Conservation (phyloP, 2,113 vertebrate species). For the Indicator indicator region DNA sequence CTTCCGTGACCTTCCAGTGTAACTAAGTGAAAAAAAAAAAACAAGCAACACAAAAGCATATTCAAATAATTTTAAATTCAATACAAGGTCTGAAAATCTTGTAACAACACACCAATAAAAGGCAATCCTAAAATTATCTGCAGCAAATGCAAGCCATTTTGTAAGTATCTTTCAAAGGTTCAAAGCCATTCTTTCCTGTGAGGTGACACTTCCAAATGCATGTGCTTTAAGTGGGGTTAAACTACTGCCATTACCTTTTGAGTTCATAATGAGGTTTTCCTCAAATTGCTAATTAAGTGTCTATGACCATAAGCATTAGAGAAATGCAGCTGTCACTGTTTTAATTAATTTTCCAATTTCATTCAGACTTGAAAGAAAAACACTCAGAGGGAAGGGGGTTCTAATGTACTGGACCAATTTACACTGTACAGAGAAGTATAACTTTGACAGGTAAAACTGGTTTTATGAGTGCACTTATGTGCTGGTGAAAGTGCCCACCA, state of each 20-base stretch:
- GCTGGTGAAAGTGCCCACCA: neutral
- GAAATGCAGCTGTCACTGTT: neutral
- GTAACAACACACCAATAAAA: neutral
- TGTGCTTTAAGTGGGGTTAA: neutral
- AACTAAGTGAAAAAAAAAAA: constrained; percentile 73
- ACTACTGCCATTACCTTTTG: neutral
- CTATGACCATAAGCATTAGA: neutral
- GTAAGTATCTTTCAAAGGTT: neutral
- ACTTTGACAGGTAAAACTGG: neutral
- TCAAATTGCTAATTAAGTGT: neutral
- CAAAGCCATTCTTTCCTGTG: neutral
- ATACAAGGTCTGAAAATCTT: neutral
- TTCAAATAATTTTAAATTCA: neutral
- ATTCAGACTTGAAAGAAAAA: neutral
- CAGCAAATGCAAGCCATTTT: neutral
- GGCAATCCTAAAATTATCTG: neutral
- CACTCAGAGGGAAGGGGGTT: neutral
- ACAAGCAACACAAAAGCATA: neutral
- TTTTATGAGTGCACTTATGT: neutral
- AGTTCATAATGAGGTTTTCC: neutral
- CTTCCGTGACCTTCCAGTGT: constrained; percentile 87
- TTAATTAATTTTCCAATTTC: neutral
- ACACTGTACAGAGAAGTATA: neutral
- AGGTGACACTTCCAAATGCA: neutral
- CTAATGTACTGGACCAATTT: neutral